phyloP scores from a whole-genome alignment of 1,140 invertebrate species.

The Psix sp. region DNA sequence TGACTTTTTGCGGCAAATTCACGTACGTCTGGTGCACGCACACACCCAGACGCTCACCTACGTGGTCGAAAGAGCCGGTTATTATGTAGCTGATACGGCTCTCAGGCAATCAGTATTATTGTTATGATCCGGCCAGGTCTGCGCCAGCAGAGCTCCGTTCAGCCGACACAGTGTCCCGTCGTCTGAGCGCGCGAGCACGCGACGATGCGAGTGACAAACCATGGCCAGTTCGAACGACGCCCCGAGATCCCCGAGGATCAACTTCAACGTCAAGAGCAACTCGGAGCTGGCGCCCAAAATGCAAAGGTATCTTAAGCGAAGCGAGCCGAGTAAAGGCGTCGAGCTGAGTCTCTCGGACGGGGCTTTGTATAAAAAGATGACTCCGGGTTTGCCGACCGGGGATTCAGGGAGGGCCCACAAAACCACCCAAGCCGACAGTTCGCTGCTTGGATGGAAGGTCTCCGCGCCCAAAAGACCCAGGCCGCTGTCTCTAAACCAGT shows the following conservation, averaged over 20 bases:
- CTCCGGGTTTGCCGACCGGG: slow-evolving; percentile 15
- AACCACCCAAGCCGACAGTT: slow-evolving; percentile 68
- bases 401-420: slow-evolving; percentile 54
- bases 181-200: not conserved
- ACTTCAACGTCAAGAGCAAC: too few relatives aligned
- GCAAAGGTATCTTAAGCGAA: too few relatives aligned
- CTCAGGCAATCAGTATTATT: slow-evolving; percentile 74
- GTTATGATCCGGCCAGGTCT: slow-evolving; percentile 71
- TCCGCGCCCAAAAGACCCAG: slow-evolving; percentile 57
- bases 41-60: slow-evolving; percentile 3
- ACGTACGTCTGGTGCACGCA: slow-evolving; percentile 7
- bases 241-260: too few relatives aligned
- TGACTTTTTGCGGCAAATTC: slow-evolving; percentile 30
- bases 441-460: slow-evolving; percentile 54
- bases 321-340: not conserved
- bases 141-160: slow-evolving; percentile 44
- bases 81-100: slow-evolving; percentile 71
- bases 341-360: slow-evolving; percentile 39
- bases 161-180: slow-evolving; percentile 34
- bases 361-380: slow-evolving; percentile 30
- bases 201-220: not conserved
- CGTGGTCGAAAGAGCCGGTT: slow-evolving; percentile 60
- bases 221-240: too few relatives aligned
- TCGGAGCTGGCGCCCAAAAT: too few relatives aligned
- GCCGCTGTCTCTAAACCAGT: slow-evolving; percentile 65